phyloP scores from a whole-genome alignment of 2,113 vertebrate genomes.

The Pteruthius melanotis region DNA sequence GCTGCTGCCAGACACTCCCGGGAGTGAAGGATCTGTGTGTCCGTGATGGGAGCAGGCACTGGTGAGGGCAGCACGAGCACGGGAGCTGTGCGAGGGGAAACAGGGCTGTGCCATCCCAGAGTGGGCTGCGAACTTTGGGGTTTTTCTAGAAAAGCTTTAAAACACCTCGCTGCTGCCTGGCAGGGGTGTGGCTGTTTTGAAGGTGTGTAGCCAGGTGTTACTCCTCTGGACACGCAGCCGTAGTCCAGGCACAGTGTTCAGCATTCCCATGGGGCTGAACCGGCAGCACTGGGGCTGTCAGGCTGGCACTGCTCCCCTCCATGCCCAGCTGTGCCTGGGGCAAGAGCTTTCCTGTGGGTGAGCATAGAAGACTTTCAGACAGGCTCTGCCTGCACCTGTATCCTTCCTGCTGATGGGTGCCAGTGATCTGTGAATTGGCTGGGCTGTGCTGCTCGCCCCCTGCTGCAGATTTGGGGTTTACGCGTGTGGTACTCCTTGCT shows the following conservation, averaged over 20 bases:
- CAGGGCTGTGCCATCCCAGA: neutral
- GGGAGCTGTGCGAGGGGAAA: fast-evolving
- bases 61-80: fast-evolving
- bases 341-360: neutral
- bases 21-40: fast-evolving
- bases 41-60: fast-evolving
- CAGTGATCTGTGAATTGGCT: neutral
- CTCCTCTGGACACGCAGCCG: fast-evolving
- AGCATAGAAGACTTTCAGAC: neutral
- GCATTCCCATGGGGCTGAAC: neutral
- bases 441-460: neutral
- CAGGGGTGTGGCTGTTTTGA: neutral
- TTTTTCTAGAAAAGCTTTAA: neutral
- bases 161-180: fast-evolving
- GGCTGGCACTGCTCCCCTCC: neutral
- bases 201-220: neutral
- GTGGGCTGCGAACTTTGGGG: fast-evolving
- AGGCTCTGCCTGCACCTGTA: neutral
- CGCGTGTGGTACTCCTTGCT: too few relatives aligned
- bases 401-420: neutral
- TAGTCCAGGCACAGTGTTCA: fast-evolving
- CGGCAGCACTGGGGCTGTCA: neutral
- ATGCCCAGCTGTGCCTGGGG: neutral
- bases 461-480: neutral
- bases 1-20: too few relatives aligned